Conservation (phyloP, 2,888 invertebrate genomes). For the Synanthedon andrenaeformis region DNA sequence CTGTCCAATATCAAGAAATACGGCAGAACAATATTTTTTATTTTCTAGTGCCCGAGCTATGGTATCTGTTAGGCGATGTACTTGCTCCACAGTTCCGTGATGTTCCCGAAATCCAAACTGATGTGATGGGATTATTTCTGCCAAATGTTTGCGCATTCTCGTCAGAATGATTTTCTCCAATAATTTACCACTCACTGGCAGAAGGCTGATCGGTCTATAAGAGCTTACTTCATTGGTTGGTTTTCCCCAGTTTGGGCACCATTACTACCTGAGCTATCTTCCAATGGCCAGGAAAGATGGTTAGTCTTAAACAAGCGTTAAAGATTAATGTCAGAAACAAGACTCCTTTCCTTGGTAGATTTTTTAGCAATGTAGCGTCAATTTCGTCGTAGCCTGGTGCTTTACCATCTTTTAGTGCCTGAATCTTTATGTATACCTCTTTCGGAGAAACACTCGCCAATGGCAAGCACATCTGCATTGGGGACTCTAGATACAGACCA, state of each 20-base stretch:
- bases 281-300: constrained; percentile 2
- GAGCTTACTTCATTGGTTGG: neutral
- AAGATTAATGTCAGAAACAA: neutral
- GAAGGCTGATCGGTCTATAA: no score
- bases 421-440: neutral
- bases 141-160: neutral
- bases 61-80: constrained; percentile 4
- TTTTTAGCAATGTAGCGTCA: constrained; percentile 2
- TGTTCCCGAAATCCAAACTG: constrained; percentile 5
- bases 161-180: constrained; percentile 3
- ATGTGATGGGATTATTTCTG: constrained; percentile 3
- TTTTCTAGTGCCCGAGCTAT: constrained; percentile 5
- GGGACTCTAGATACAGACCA: neutral
- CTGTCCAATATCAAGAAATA: constrained; percentile 4
- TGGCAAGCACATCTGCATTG: constrained; percentile 2
- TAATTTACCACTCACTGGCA: no score
- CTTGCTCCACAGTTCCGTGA: constrained; percentile 3
- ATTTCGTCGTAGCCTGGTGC: constrained; percentile 3
- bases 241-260: neutral
- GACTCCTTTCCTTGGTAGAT: constrained; percentile 3
- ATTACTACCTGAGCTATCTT: constrained; percentile 4
- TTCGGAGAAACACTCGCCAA: neutral
- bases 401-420: constrained; percentile 1
- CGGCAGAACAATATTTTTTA: constrained; percentile 3
- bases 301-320: constrained; percentile 2